Conservation (phyloP, 2,113 vertebrate species). For the Edolisoma coerulescens region DNA sequence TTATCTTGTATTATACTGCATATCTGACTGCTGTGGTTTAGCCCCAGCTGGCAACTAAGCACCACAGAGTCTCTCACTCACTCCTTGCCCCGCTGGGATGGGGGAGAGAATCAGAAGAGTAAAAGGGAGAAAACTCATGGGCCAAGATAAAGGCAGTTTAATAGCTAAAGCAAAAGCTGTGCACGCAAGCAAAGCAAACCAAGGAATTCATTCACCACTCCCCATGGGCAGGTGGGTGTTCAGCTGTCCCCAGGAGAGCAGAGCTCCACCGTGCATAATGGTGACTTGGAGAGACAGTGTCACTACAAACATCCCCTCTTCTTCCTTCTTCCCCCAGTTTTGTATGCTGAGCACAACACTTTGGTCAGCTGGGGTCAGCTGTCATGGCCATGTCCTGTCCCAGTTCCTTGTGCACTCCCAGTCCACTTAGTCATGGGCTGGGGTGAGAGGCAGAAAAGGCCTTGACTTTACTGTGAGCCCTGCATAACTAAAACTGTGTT, state of each 20-base stretch:
- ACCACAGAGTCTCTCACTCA: not conserved
- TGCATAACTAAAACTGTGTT: not conserved
- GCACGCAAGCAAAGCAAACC: not conserved
- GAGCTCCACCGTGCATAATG: too few relatives aligned
- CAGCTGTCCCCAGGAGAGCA: not conserved
- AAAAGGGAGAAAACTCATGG: not conserved
- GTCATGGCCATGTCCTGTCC: not conserved
- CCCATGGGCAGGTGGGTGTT: not conserved
- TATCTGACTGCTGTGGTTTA: not conserved
- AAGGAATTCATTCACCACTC: not conserved
- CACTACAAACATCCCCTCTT: not conserved
- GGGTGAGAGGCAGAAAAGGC: not conserved
- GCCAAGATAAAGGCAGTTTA: not conserved
- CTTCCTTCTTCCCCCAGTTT: not conserved
- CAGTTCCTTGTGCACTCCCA: not conserved
- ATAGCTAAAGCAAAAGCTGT: not conserved
- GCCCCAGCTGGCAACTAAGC: not conserved
- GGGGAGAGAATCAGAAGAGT: not conserved
- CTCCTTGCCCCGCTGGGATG: not conserved
- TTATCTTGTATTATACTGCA: not conserved
- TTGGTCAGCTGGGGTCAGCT: not conserved
- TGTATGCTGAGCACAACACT: not conserved
- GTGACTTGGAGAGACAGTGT: not conserved
- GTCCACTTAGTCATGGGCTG: not conserved
- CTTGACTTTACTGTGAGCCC: not conserved